Conservation (phyloP, 2,888 invertebrate genomes). For the Sesia apiformis region DNA sequence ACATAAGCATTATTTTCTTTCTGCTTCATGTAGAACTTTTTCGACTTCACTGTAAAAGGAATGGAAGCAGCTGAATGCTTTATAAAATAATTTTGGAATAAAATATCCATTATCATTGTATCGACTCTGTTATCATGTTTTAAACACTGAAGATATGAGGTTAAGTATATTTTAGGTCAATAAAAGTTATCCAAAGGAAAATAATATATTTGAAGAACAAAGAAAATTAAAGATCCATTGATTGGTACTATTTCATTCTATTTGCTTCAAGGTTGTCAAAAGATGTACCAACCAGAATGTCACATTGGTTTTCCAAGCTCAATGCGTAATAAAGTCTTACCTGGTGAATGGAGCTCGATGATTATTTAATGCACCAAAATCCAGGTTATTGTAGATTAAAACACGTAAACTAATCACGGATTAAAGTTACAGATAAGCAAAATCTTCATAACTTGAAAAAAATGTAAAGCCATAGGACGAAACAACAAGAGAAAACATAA, state of each 20-base stretch:
- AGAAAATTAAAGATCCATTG: conserved; percentile 32
- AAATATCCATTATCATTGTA: too few relatives aligned
- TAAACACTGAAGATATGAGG: too few relatives aligned
- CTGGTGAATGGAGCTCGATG: conserved; percentile 25
- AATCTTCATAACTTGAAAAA: conserved; percentile 46
- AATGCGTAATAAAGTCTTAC: conserved; percentile 59
- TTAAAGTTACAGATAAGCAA: conserved; percentile 29
- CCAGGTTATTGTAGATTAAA: conserved; percentile 24
- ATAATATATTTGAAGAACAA: conserved; percentile 28
- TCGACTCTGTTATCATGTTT: too few relatives aligned
- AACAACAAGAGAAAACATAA: conserved; percentile 55
- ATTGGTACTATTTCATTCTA: conserved; percentile 22
- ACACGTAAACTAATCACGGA: conserved; percentile 36
- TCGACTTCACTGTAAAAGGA: too few relatives aligned
- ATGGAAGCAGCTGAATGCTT: too few relatives aligned
- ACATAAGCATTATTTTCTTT: too few relatives aligned
- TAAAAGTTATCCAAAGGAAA: too few relatives aligned
- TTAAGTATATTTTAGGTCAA: too few relatives aligned
- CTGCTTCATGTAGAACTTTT: too few relatives aligned
- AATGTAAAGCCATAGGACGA: conserved; percentile 43
- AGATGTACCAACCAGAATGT: conserved; percentile 45
- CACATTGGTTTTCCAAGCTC: conserved; percentile 31
- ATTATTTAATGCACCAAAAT: conserved; percentile 29
- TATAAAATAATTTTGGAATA: too few relatives aligned
- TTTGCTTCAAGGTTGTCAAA: conserved; percentile 60